phyloP scores from a whole-genome alignment of 2,888 invertebrate species.

The Nemotelus pantherinus region DNA sequence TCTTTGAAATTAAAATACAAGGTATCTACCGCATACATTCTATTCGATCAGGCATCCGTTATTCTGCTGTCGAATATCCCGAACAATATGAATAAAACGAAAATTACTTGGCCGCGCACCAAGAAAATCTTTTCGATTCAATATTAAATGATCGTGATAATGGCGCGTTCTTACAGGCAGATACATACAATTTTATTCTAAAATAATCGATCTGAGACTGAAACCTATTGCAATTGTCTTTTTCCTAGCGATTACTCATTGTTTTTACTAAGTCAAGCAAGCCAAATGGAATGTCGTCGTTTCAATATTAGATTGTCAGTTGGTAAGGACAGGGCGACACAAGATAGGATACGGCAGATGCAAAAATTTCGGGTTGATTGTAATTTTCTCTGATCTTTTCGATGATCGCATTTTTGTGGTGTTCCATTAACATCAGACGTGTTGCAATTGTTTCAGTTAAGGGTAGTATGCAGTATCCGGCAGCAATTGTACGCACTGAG shows the following conservation, averaged over 20 bases:
- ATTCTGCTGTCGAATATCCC: conserved; percentile 19
- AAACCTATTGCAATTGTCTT: conserved; percentile 6
- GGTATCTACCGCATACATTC: background rate
- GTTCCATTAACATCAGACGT: conserved; percentile 40
- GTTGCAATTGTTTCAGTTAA: conserved; percentile 22
- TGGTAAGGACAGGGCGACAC: background rate
- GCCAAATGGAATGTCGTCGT: conserved; percentile 36
- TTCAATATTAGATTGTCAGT: background rate
- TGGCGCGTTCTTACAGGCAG: conserved; percentile 15
- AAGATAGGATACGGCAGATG: conserved; percentile 7
- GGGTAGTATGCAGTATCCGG: conserved; percentile 37
- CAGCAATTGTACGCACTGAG: conserved; percentile 29
- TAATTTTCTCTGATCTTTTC: conserved; percentile 43
- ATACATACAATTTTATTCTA: conserved; percentile 14
- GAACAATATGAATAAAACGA: conserved; percentile 35
- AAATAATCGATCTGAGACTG: conserved; percentile 32
- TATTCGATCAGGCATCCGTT: conserved; percentile 6
- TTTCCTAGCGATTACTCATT: background rate
- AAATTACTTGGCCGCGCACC: conserved; percentile 27
- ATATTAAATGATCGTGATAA: conserved; percentile 41
- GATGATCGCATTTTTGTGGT: conserved; percentile 41
- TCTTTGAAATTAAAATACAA: conserved; percentile 1
- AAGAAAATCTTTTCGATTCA: conserved; percentile 32
- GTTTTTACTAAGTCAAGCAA: conserved; percentile 26
- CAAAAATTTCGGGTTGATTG: conserved; percentile 28